Evolutionary conservation across 2,797 vertebrate genomes (phyloP), one percentile per base, ranked within the genome.

Genomic region (Xenopus petersii): DNA sequence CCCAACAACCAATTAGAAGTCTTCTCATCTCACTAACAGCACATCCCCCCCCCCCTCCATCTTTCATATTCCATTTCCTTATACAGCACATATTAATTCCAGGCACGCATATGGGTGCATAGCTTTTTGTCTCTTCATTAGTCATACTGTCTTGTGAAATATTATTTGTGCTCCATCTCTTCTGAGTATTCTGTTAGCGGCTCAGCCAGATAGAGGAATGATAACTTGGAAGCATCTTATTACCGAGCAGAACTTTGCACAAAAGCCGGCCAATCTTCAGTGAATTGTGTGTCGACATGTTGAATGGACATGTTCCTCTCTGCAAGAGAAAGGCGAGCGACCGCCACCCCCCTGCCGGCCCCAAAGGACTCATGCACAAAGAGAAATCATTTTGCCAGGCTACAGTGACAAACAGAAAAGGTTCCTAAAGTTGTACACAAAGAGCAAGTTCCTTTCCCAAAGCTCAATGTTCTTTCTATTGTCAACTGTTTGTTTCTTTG

Each of bases 81-180:
- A 63, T 26, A 12, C 12, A 26, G 8, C 8, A 63, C 61, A 63
- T 33, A 36, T 26, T 12, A 33, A 33, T 63, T 63, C 61, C 30
- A 51, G 49, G 61, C 61, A 63, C 26, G 30, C 30, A 63, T 63
- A 26, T 21, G 33, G 26, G 4, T 26, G 12, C 30, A 63, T 13
- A 51, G 61, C 61, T 36, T 0, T 81, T 79, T 78, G 80, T 81
- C 79, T 78, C 81, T 81, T 77, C 81, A 80, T 80, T 81, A 79
- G 84, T 84, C 80, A 74, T 15, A 64, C 81, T 83, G 82, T 84
- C 85, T 84, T n/a, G 77, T 67, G 70, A 65, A 67, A 71, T 82
- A 80, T 85, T 81, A 83, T 71, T 85, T 79, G 61, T 0, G 79
- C 80, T 80, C 82, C 49, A 63, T 63, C 61, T 63, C 61, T 61